phyloP scores from a whole-genome alignment of 2,888 invertebrate species.

The Drosophila picticornis region DNA sequence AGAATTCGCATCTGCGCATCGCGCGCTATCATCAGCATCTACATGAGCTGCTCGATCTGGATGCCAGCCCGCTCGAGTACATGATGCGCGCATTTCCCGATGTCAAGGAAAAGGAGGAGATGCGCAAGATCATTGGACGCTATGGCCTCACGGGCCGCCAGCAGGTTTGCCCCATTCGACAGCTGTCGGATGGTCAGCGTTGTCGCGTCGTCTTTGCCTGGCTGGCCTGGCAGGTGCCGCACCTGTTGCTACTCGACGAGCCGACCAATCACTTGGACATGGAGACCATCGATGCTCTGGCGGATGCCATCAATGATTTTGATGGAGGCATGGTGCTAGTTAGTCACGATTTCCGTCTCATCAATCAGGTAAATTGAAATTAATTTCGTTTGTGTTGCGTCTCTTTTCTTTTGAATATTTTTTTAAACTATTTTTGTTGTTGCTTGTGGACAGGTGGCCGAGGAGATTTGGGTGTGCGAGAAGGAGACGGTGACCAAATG shows the following conservation, averaged over 20 bases:
- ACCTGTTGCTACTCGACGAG: slow-evolving; percentile 92
- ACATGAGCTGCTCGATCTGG: slow-evolving; percentile 97
- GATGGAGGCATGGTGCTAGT: slow-evolving; percentile 99
- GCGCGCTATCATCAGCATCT: slow-evolving; percentile 99
- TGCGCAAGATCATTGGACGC: slow-evolving; percentile 99
- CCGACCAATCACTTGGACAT: slow-evolving; percentile 98
- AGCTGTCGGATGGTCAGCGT: slow-evolving; percentile 97
- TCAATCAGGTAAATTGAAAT: slow-evolving; percentile 94
- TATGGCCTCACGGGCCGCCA: slow-evolving; percentile 99
- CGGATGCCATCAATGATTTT: slow-evolving; percentile 98
- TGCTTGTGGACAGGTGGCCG: slow-evolving; percentile 91
- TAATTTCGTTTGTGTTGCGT: background rate
- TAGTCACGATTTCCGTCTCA: slow-evolving; percentile 99
- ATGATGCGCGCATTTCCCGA: slow-evolving; percentile 99
- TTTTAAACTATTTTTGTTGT: slow-evolving; percentile 40
- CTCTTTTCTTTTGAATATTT: slow-evolving; percentile 6
- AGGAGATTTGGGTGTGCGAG: slow-evolving; percentile 99
- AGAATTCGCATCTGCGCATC: slow-evolving; percentile 98
- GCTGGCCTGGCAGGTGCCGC: slow-evolving; percentile 98
- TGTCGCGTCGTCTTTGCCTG: slow-evolving; percentile 99
- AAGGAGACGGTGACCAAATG: slow-evolving; percentile 98
- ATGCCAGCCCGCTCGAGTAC: slow-evolving; percentile 97
- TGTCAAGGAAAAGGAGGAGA: slow-evolving; percentile 98
- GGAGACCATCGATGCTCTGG: slow-evolving; percentile 99
- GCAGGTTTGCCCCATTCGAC: slow-evolving; percentile 89